phyloP scores from a whole-genome alignment of 2,888 invertebrate species.

The Zygothrica quintamaculata region DNA sequence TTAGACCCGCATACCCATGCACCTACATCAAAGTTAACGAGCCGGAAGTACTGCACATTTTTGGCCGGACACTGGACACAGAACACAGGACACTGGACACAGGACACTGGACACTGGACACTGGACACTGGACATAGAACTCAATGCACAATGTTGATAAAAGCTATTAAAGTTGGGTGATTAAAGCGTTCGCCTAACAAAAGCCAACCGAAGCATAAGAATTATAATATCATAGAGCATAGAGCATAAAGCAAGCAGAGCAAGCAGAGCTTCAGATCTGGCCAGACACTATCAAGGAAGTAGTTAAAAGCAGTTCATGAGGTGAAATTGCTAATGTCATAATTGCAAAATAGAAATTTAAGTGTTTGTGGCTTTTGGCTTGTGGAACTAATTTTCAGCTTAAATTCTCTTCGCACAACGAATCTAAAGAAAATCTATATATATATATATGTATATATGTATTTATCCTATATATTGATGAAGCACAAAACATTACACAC shows the following conservation, averaged over 20 bases:
- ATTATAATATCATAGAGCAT: slow-evolving; percentile 5
- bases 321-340: slow-evolving; percentile 37
- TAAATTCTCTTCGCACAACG: no score
- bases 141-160: slow-evolving; percentile 49
- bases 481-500: no score
- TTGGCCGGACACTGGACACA: slow-evolving; percentile 41
- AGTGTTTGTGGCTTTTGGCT: slow-evolving; percentile 20
- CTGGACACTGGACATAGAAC: neutral
- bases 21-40: slow-evolving; percentile 70
- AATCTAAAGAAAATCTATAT: no score
- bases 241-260: slow-evolving; percentile 4
- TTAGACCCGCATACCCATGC: slow-evolving; percentile 30
- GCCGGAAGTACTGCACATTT: slow-evolving; percentile 76
- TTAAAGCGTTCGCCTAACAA: slow-evolving; percentile 46
- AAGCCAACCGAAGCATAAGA: slow-evolving; percentile 28
- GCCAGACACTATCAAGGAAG: slow-evolving; percentile 28
- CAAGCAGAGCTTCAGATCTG: slow-evolving; percentile 2
- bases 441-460: no score
- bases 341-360: slow-evolving; percentile 45
- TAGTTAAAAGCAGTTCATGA: slow-evolving; percentile 28
- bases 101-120: neutral
- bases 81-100: neutral
- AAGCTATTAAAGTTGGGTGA: slow-evolving; percentile 64
- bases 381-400: neutral
- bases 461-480: no score